Evolutionary conservation across 1,140 invertebrate genomes (phyloP).

Genomic region (Cephus cinctus): DNA sequence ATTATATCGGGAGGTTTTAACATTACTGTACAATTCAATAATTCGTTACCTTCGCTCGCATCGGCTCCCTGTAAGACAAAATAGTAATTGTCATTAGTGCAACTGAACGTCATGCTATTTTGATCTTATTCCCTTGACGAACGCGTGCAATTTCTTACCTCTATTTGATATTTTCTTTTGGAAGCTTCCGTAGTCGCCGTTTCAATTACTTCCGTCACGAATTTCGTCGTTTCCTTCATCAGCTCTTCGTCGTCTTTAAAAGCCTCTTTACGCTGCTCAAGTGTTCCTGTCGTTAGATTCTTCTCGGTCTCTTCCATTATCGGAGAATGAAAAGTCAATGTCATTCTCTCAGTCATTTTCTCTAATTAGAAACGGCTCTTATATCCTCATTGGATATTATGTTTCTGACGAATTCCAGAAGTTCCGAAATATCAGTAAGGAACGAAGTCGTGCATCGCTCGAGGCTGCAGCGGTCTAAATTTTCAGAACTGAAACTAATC

Average conservation of each 20-base stretch:
- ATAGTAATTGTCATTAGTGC: neutral
- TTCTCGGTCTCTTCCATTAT: constrained; percentile 44
- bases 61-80: constrained; percentile 38
- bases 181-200: constrained; percentile 45
- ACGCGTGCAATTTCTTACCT: constrained; percentile 29
- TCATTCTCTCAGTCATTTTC: constrained; percentile 31
- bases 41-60: constrained; percentile 36
- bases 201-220: constrained; percentile 49
- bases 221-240: constrained; percentile 50
- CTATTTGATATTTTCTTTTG: constrained; percentile 38
- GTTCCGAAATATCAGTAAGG: no score
- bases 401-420: no score
- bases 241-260: constrained; percentile 51
- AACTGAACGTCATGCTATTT: neutral
- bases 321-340: constrained; percentile 30
- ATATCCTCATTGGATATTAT: no score
- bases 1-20: neutral
- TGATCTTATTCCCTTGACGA: neutral
- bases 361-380: constrained; percentile 1
- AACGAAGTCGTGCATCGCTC: no score
- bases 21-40: neutral
- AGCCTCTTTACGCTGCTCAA: constrained; percentile 48
- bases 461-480: no score
- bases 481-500: no score
- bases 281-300: constrained; percentile 34